Evolutionary conservation across 2,888 invertebrate species (phyloP).

Genomic region (Orthosia incerta): DNA sequence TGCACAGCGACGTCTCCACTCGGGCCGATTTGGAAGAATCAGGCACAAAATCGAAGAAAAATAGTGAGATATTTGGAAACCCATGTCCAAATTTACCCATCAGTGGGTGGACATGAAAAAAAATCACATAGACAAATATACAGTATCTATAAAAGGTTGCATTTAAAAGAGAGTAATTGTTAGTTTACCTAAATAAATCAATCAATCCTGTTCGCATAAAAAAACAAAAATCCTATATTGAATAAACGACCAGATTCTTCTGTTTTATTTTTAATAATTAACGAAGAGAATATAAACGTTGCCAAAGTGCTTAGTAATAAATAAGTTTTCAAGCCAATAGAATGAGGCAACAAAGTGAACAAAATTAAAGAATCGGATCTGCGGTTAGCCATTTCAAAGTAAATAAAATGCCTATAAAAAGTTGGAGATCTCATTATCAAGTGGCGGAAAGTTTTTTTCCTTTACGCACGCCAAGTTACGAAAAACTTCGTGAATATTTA

Average conservation of each 20-base stretch:
- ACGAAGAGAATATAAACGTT: constrained; percentile 14
- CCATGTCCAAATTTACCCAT: neutral
- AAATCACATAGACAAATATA: neutral
- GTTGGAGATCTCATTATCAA: constrained; percentile 69
- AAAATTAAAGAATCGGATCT: constrained; percentile 63
- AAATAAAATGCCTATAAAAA: constrained; percentile 74
- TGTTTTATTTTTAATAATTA: constrained; percentile 13
- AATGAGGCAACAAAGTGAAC: constrained; percentile 55
- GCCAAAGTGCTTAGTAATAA: constrained; percentile 39
- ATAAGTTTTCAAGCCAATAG: constrained; percentile 48
- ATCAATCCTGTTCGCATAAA: neutral
- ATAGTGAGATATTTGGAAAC: too few relatives aligned
- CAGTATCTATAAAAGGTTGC: neutral
- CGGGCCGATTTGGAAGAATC: too few relatives aligned
- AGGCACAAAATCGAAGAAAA: too few relatives aligned
- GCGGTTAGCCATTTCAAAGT: constrained; percentile 69
- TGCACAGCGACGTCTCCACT: too few relatives aligned
- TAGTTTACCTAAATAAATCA: neutral
- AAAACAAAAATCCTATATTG: too few relatives aligned
- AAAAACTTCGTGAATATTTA: constrained; percentile 68
- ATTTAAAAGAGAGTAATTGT: too few relatives aligned
- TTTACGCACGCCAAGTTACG: constrained; percentile 57
- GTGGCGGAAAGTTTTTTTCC: constrained; percentile 65
- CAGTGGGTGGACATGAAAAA: too few relatives aligned
- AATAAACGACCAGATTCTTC: neutral